Base-by-base conservation (phyloP, 2,797 vertebrate species). In the Chelidonichthys spinosus region DNA sequence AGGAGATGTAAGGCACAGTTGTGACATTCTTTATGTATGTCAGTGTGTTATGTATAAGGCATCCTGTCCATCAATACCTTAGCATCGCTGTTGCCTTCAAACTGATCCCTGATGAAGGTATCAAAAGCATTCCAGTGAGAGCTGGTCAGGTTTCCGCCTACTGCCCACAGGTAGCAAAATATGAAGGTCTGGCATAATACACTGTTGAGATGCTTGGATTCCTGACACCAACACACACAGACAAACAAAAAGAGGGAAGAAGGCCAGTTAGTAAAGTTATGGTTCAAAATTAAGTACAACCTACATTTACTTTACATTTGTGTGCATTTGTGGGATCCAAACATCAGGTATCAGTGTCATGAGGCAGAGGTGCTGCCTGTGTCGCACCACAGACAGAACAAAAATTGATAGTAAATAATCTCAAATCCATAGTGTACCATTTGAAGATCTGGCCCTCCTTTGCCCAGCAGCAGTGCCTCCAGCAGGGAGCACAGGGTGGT, bases 401-500 rank as follows among this genome's bases (percentile, higher is more conserved):
- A 7, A 58, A 65, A 56, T 3, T 66, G 15, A 53, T 11, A 36
- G 10, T 67, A 61, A 52, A 25, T 25, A 37, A 62, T 60, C 6
- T 40, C 35, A 10, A 71, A 55, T 58, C 72, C 25, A 25, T 47
- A 44, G 73, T 6, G 54, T 95, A 97, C 97, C 96, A 95, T 89
- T 68, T 85, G 79, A 44, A 96, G 82, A 63, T 90, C 86, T 35
- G 94, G 90, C 33, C 94, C 93, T 66, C 89, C 92, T 52, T 91
- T 85, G 62, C 87, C 91, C 63, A 97, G 87, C 72, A 97, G 81
- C 81, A 97, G 84, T 2, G 95, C 94, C 87, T 97, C 95, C 70
- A 97, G 75, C 72, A 97, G 93, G 75, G 87, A 94, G 85, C 96
- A 97, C 33, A 97, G 95, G 32, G 96, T 95, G 70, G 92, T 92